Evolutionary conservation across 2,113 vertebrate genomes (phyloP).

Genomic region (Urocitellus parryii): DNA sequence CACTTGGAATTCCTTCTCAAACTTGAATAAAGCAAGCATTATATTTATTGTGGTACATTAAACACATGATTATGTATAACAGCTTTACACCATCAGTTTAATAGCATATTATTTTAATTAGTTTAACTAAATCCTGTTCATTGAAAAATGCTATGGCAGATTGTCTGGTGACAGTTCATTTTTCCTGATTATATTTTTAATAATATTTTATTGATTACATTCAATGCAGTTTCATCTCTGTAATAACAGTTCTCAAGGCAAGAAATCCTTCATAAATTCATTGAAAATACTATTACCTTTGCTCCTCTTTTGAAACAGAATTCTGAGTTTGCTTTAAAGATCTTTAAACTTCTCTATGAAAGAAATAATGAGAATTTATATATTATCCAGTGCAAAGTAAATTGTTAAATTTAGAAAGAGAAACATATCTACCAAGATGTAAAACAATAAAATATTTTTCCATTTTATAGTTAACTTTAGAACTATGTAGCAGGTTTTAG

Average conservation of each 20-base stretch:
- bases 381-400: not conserved
- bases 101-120: constrained; percentile 68
- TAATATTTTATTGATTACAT: constrained; percentile 67
- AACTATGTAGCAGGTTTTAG: not conserved
- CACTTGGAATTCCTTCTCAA: not conserved
- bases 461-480: not conserved
- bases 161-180: constrained; percentile 72
- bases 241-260: constrained; percentile 9
- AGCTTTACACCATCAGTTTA: constrained; percentile 48
- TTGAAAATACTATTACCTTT: not conserved
- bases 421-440: not conserved
- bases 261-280: constrained; percentile 46
- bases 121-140: constrained; percentile 56
- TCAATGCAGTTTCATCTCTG: constrained; percentile 42
- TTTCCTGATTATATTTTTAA: constrained; percentile 71
- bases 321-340: not conserved
- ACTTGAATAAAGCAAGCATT: not conserved
- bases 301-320: not conserved
- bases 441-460: not conserved
- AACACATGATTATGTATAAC: constrained; percentile 43
- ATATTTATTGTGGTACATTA: constrained; percentile 48
- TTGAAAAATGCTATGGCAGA: constrained; percentile 60
- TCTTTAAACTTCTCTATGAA: not conserved
- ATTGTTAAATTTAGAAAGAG: not conserved
- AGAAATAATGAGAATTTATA: not conserved